Evolutionary conservation across 1,140 invertebrate genomes (phyloP).

Genomic region (Mizuhopecten yessoensis): DNA sequence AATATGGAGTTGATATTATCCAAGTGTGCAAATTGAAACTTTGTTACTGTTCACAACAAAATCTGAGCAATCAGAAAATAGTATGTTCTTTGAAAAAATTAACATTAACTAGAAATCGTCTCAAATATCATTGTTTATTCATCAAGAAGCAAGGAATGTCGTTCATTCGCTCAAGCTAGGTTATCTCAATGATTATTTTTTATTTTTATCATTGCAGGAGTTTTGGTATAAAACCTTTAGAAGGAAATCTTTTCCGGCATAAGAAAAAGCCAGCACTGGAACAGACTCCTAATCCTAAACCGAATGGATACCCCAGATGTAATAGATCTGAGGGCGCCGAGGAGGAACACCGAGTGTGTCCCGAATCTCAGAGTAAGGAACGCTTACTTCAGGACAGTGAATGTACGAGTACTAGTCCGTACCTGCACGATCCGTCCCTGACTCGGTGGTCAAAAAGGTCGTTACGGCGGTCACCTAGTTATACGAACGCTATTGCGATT

Average conservation of each 20-base stretch:
- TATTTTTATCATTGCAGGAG: slow-evolving; percentile 47
- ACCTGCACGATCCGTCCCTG: slow-evolving; percentile 12
- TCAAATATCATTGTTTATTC: too few species aligned
- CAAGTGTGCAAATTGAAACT: too few species aligned
- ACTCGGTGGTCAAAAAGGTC: slow-evolving; percentile 50
- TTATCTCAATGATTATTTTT: too few species aligned
- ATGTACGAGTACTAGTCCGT: slow-evolving; percentile 8
- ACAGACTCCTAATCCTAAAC: slow-evolving; percentile 43
- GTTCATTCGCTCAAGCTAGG: too few species aligned
- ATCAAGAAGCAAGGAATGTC: too few species aligned
- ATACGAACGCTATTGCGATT: slow-evolving; percentile 71
- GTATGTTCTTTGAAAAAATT: too few species aligned
- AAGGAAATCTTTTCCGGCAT: slow-evolving; percentile 41
- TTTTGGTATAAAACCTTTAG: slow-evolving; percentile 54
- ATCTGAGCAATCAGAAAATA: too few species aligned
- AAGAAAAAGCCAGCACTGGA: slow-evolving; percentile 6
- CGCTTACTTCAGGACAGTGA: background rate
- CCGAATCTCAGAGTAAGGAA: slow-evolving; percentile 15
- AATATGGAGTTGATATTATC: too few species aligned
- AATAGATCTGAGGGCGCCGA: background rate
- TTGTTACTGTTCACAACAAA: too few species aligned
- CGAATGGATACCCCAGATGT: slow-evolving; percentile 36
- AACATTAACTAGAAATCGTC: too few species aligned
- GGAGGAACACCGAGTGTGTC: background rate
- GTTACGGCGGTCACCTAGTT: slow-evolving; percentile 72